Evolutionary conservation across 2,888 invertebrate species (phyloP).

Genomic region (Ophraella communa): DNA sequence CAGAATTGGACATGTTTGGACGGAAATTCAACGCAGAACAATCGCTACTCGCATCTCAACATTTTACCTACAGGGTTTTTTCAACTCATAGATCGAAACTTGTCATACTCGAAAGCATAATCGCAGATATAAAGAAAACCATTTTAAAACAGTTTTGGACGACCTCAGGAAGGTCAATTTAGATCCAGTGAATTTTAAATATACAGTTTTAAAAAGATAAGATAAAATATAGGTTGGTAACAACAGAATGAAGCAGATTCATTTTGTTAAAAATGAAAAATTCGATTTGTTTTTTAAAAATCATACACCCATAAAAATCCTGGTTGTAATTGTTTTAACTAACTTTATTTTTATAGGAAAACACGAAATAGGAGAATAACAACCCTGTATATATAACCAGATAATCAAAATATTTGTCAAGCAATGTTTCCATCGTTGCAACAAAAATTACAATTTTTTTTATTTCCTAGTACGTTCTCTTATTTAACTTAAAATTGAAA

Average conservation of each 20-base stretch:
- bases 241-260: too few relatives aligned
- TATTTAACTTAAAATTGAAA: neutral
- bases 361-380: neutral
- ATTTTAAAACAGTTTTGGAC: too few relatives aligned
- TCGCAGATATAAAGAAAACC: neutral
- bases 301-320: too few relatives aligned
- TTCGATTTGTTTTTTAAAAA: too few relatives aligned
- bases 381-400: constrained; percentile 9
- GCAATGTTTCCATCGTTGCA: neutral
- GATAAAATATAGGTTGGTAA: too few relatives aligned
- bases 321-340: neutral
- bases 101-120: neutral
- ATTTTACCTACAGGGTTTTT: constrained; percentile 17
- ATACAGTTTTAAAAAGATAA: too few relatives aligned
- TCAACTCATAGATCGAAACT: neutral
- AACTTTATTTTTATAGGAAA: neutral
- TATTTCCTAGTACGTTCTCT: neutral
- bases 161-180: too few relatives aligned
- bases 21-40: constrained; percentile 61
- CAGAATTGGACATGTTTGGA: constrained; percentile 56
- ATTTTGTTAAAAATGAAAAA: too few relatives aligned
- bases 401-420: constrained; percentile 17
- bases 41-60: constrained; percentile 29
- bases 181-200: too few relatives aligned
- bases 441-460: constrained; percentile 7